Evolutionary conservation across 2,113 vertebrate species (phyloP).

Genomic region (Speoplatyrhinus poulsoni): DNA sequence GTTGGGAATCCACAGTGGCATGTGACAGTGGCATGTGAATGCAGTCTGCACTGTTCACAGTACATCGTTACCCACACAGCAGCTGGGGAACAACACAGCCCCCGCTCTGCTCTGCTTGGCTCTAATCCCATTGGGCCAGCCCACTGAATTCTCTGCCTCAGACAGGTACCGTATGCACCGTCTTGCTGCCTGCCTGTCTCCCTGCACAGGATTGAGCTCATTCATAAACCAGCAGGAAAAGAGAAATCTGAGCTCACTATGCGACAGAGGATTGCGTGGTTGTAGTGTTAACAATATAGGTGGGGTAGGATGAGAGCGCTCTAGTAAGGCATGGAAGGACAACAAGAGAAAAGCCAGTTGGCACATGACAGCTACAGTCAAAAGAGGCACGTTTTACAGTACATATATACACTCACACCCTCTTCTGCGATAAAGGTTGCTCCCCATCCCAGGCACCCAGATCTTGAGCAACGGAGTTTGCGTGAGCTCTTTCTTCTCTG

Average conservation of each 20-base stretch:
- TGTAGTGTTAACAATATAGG: background rate
- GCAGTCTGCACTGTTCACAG: conserved; percentile 42
- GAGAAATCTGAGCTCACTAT: background rate
- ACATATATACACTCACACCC: conserved; percentile 78
- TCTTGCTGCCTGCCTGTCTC: background rate
- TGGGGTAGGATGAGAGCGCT: background rate
- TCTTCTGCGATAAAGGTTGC: conserved; percentile 72
- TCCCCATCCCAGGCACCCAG: conserved; percentile 82
- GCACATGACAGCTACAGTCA: background rate
- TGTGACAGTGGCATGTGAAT: conserved; percentile 35
- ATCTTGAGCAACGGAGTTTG: conserved; percentile 86
- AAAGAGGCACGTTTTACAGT: too few relatives aligned
- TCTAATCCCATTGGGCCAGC: conserved; percentile 12
- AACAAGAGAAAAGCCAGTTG: background rate
- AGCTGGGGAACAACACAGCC: conserved; percentile 30
- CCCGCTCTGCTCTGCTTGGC: conserved; percentile 25
- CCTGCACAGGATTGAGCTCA: conserved; percentile 5
- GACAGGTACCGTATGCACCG: background rate
- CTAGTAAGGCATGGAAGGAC: background rate
- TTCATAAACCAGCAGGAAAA: conserved; percentile 6
- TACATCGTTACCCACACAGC: conserved; percentile 36
- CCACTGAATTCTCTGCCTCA: conserved; percentile 18
- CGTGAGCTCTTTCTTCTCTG: conserved; percentile 78
- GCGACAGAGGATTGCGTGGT: background rate
- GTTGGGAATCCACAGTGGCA: background rate